Percentiles rank a stretch among this genome's conserved stretches.
phyloP scores from a whole-genome alignment of 2,113 vertebrate genomes.

The Hystrix cristata region DNA sequence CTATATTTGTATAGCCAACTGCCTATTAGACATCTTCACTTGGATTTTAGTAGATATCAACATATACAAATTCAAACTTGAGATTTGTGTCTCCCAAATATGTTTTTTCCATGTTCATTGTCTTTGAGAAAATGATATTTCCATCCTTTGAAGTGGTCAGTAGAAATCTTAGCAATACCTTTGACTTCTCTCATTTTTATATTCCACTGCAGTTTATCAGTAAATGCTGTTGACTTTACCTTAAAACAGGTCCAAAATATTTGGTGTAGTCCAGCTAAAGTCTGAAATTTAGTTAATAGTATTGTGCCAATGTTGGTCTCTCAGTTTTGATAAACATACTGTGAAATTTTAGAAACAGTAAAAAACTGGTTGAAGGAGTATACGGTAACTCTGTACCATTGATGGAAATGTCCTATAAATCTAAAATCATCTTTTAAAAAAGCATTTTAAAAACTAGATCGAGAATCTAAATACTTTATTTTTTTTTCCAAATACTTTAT shows the following conservation, averaged over 20 bases:
- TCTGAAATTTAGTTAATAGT: conserved; percentile 42
- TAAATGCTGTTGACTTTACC: background rate
- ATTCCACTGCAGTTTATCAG: background rate
- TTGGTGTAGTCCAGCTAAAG: background rate
- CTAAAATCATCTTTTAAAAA: conserved; percentile 36
- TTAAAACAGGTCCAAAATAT: conserved; percentile 54
- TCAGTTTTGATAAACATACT: conserved; percentile 10
- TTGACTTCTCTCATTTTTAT: conserved; percentile 5
- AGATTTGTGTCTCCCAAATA: background rate
- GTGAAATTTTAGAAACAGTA: background rate
- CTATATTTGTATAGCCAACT: background rate
- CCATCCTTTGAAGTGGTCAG: background rate
- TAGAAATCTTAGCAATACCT: background rate
- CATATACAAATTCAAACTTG: background rate
- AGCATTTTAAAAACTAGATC: conserved; percentile 14
- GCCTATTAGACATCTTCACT: background rate
- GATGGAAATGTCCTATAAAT: conserved; percentile 42
- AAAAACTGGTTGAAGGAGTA: background rate
- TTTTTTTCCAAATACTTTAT: background rate
- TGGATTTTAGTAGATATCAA: conserved; percentile 34
- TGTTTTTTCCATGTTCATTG: background rate
- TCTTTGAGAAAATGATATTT: background rate
- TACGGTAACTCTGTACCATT: background rate
- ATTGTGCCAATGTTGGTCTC: background rate
- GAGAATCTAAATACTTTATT: background rate